Base-by-base conservation (phyloP, 2,113 vertebrate species). In the Eidolon helvum region DNA sequence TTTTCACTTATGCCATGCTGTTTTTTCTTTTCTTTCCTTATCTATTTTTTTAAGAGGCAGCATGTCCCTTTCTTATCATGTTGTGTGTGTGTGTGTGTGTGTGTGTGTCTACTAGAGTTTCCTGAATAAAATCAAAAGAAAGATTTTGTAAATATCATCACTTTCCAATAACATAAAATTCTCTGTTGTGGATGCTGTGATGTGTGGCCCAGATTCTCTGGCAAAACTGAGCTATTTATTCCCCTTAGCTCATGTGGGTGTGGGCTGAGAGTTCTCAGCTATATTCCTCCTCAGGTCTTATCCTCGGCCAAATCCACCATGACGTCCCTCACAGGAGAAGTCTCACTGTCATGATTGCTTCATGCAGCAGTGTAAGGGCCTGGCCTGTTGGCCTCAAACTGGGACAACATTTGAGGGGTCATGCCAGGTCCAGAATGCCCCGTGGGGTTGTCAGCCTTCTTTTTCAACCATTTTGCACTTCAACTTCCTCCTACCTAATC, bases 191-290 rank as follows among this genome's bases (percentile, higher is more conserved):
- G 35, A 80, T 33, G 12, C 24, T 79, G 4, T 43, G 48, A 19
- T 38, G 9, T 26, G 57, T 21, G 45, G 14, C 10, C 63, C 15
- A 61, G 43, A 43, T 69, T 35, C 15, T 66, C 5, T 66, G 21
- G 4, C 75, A 72, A 45, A 21, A 77, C 4, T 28, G n/a, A 74
- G 15, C 14, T 24, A 9, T 35, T 48, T 61, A 15, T 89, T 80
- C 11, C 10, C 10, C 50, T 79, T 35, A 28, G 24, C 4, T 86
- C 12, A 2, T 3, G 38, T n/a, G 9, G 15, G 0, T 1, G 0
- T 14, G 15, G n/a, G 12, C 11, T 40, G 43, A 19, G 4, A 30
- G 30, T 10, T 92, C 24, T 83, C 50, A 10, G 9, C 1, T 38
- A 18, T 75, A 5, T 5, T 24, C 14, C n/a, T 59, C 57, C n/a